Base-by-base conservation (phyloP, 2,113 vertebrate genomes). In the Onychorhynchus coronatus region DNA sequence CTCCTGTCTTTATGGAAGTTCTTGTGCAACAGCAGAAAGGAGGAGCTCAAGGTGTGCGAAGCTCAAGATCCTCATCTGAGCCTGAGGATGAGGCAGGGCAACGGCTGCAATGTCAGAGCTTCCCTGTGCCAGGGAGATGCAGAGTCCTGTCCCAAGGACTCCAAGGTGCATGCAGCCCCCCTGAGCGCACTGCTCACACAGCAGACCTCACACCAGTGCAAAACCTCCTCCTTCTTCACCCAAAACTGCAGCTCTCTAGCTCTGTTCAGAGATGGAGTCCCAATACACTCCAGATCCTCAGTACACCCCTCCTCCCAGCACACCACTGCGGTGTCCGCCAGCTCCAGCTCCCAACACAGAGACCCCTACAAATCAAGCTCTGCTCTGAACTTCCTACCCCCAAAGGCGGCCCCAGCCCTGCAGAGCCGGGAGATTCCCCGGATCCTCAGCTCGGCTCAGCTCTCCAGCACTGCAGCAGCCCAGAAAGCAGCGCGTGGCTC, bases 111-210 rank as follows among this genome's bases (percentile, higher is more conserved):
- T 0, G 0, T 47, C 39, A 44, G 30, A 67, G 44, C 17, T 65
- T 0, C 11, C 33, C 25, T 21, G 31, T 50, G 23, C 23, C 61
- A 63, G 25, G 25, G 19, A 67, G 1, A 1, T 46, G n/a, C 11
- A 59, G 8, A 46, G 12, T 42, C 31, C 76, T 8, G 3, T 11
- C 18, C 5, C 1, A 2, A 81, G 58, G 39, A 58, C 22, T 21
- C 4, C 31, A 8, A 12, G 3, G 6, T 22, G 8, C 11, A 1
- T 8, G 14, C n/a, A 71, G 37, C 28, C 25, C 18, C 15, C 27
- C 3, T 1, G 3, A 79, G 17, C 7, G 23, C 14, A 5, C 20
- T 9, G 9, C 8, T 62, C 8, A 58, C 23, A 15, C 0, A 0
- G 10, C 15, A 67, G n/a, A 62, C 4, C 14, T 30, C 46, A 10